Percentiles rank a stretch among this genome's conserved stretches.
phyloP scores from a whole-genome alignment of 2,888 invertebrate species.

The Drosophila colorata region DNA sequence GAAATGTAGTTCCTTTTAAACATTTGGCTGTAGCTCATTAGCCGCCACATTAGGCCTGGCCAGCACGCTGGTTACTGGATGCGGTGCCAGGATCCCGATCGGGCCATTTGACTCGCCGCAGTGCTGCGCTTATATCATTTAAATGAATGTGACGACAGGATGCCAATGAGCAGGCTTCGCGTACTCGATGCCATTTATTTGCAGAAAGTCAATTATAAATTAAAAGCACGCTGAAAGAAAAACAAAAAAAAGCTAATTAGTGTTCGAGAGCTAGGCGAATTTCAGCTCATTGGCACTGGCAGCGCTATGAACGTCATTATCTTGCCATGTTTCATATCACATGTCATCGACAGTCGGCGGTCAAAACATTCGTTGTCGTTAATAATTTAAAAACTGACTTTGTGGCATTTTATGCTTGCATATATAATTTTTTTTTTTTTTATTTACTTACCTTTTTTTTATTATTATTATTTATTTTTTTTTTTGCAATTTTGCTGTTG shows the following conservation, averaged over 20 bases:
- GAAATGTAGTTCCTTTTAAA: too few relatives aligned
- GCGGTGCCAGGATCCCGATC: conserved; percentile 19
- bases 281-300: too few relatives aligned
- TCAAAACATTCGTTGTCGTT: conserved; percentile 66
- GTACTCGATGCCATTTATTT: conserved; percentile 67
- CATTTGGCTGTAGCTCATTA: conserved; percentile 11
- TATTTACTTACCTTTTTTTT: not conserved
- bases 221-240: too few relatives aligned
- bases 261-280: not conserved
- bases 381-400: conserved; percentile 66
- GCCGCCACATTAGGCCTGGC: not conserved
- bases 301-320: conserved; percentile 4
- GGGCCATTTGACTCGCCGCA: conserved; percentile 35
- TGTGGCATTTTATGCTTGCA: conserved; percentile 64
- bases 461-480: not conserved
- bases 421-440: conserved; percentile 9
- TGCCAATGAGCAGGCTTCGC: conserved; percentile 69
- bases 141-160: conserved; percentile 84
- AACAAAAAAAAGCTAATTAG: too few relatives aligned
- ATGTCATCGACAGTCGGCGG: conserved; percentile 38
- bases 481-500: not conserved
- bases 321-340: conserved; percentile 20
- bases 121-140: conserved; percentile 68
- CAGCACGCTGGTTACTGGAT: not conserved
- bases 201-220: conserved; percentile 81